phyloP scores from a whole-genome alignment of 1,140 invertebrate genomes.

The Cotesia chilonis region DNA sequence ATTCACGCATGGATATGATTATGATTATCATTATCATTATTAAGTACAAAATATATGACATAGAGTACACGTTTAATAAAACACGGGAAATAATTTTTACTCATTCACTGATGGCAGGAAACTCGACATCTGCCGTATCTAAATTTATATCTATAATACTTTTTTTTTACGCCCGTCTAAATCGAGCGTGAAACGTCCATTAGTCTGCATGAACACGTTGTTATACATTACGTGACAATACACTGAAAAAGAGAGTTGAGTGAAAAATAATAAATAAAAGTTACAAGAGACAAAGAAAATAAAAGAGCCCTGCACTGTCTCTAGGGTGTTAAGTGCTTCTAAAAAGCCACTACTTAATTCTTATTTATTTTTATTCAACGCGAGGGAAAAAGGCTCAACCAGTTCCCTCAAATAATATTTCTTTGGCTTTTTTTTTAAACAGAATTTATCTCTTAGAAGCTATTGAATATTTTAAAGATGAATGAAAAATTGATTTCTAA shows the following conservation, averaged over 20 bases:
- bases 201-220: constrained; percentile 31
- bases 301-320: constrained; percentile 30
- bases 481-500: background rate
- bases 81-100: background rate
- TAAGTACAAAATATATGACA: too few relatives aligned
- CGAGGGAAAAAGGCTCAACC: too few relatives aligned
- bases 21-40: too few relatives aligned
- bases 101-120: background rate
- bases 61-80: too few relatives aligned
- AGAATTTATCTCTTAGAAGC: background rate
- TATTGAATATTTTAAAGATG: background rate
- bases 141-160: constrained; percentile 19
- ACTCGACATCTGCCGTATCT: constrained; percentile 3
- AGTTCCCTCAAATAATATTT: background rate
- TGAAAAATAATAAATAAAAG: constrained; percentile 6
- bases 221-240: constrained; percentile 16
- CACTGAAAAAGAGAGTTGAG: background rate
- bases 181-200: constrained; percentile 37
- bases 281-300: background rate
- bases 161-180: constrained; percentile 27
- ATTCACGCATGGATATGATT: background rate
- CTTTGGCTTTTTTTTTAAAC: background rate
- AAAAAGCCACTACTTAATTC: too few relatives aligned
- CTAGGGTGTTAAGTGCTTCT: constrained; percentile 8
- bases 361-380: too few relatives aligned